Conservation (phyloP, 2,888 invertebrate genomes). For the Nephrotoma flavescens region DNA sequence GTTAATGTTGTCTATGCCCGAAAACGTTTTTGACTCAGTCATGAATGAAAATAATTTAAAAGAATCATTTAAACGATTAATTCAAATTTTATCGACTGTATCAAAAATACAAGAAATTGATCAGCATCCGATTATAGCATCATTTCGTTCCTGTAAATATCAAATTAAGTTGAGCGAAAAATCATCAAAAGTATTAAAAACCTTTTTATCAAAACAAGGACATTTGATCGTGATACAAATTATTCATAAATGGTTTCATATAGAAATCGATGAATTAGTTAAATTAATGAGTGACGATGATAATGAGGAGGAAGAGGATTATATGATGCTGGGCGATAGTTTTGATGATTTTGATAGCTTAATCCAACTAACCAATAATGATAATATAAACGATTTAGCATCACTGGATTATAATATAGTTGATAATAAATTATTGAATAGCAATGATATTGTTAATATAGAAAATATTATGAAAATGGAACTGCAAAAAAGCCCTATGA, state of each 20-base stretch:
- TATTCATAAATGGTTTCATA: constrained; percentile 45
- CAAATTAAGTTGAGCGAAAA: constrained; percentile 51
- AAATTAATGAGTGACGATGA: neutral
- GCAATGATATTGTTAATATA: neutral
- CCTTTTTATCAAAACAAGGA: constrained; percentile 49
- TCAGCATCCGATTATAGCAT: constrained; percentile 21
- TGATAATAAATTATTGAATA: neutral
- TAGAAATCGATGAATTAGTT: constrained; percentile 25
- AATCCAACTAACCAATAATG: neutral
- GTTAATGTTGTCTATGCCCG: constrained; percentile 9
- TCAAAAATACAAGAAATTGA: constrained; percentile 25
- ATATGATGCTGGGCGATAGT: neutral
- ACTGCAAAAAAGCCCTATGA: neutral
- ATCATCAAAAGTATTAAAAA: constrained; percentile 43
- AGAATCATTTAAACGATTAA: constrained; percentile 27
- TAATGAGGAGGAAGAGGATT: neutral
- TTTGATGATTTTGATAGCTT: neutral
- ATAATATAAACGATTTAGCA: neutral
- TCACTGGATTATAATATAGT: neutral
- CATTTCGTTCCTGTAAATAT: constrained; percentile 53
- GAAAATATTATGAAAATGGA: constrained; percentile 3
- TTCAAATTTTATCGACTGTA: constrained; percentile 26
- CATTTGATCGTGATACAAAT: constrained; percentile 57
- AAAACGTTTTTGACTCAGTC: constrained; percentile 18
- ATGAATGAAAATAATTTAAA: constrained; percentile 14